Percentiles rank a stretch among this genome's conserved stretches.
Conservation (phyloP, 2,888 invertebrate genomes). For the Cantharis nigra region DNA sequence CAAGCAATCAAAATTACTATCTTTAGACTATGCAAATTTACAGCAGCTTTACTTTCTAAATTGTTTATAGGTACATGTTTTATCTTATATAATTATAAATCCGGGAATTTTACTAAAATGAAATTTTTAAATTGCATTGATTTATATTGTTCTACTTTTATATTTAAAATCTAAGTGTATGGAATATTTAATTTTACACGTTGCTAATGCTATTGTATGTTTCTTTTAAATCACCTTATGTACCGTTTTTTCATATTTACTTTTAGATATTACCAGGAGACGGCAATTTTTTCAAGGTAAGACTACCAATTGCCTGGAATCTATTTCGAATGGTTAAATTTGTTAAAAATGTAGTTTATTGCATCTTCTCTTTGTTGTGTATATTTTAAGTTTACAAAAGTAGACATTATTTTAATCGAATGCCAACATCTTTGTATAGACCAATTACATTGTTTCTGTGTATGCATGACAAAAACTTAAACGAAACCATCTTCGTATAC, state of each 20-base stretch:
- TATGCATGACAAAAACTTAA: not conserved
- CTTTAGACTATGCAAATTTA: not conserved
- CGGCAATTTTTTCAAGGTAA: conserved; percentile 28
- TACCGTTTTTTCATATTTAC: conserved; percentile 13
- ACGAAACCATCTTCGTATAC: not conserved
- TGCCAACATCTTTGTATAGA: not conserved
- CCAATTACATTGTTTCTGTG: not conserved
- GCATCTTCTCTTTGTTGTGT: not conserved
- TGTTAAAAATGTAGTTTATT: not conserved
- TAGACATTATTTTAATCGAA: not conserved
- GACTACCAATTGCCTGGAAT: not conserved
- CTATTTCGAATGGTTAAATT: not conserved
- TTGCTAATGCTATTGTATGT: not conserved
- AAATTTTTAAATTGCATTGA: not conserved
- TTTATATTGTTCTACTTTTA: not conserved
- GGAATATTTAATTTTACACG: not conserved
- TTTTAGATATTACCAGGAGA: conserved; percentile 29
- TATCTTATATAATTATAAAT: not conserved
- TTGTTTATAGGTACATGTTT: no score
- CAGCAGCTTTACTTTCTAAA: not conserved
- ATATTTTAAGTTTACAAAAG: not conserved
- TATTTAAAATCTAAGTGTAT: not conserved
- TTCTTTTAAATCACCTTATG: not conserved
- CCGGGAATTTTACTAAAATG: not conserved
- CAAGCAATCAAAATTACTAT: not conserved